Evolutionary conservation across 2,797 vertebrate species (phyloP).

Genomic region (Acropternis orthonyx): DNA sequence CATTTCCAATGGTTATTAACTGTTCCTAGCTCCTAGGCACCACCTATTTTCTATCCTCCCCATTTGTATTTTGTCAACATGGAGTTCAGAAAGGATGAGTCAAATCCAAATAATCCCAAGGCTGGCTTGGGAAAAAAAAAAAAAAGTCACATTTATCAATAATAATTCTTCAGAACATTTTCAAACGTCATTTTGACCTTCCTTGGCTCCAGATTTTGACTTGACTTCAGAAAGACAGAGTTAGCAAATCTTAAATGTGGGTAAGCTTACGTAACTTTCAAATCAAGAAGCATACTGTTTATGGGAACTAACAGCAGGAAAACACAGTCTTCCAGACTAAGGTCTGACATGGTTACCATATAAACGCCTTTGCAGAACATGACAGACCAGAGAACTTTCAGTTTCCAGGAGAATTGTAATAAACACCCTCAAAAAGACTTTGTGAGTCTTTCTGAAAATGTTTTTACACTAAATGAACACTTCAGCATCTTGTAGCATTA

Average conservation of each 20-base stretch:
- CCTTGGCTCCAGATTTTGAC: neutral
- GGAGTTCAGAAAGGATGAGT: neutral
- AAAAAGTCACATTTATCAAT: neutral
- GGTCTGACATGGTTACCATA: accelerated
- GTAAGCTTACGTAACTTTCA: neutral
- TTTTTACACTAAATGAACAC: neutral
- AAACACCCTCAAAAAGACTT: neutral
- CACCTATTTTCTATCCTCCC: neutral
- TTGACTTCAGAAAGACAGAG: neutral
- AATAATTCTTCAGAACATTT: neutral
- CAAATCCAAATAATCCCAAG: neutral
- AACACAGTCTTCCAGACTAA: neutral
- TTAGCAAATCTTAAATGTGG: neutral
- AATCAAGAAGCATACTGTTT: neutral
- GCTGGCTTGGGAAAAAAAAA: neutral
- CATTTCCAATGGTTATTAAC: neutral
- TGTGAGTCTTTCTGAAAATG: neutral
- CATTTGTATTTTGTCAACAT: neutral
- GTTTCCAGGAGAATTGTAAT: neutral
- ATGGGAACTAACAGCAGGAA: neutral
- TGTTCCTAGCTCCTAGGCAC: neutral
- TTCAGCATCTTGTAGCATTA: neutral
- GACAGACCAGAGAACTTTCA: neutral
- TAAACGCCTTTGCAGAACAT: neutral
- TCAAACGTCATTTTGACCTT: neutral